Base-by-base conservation (phyloP, 2,113 vertebrate species). In the Phycodurus eques region DNA sequence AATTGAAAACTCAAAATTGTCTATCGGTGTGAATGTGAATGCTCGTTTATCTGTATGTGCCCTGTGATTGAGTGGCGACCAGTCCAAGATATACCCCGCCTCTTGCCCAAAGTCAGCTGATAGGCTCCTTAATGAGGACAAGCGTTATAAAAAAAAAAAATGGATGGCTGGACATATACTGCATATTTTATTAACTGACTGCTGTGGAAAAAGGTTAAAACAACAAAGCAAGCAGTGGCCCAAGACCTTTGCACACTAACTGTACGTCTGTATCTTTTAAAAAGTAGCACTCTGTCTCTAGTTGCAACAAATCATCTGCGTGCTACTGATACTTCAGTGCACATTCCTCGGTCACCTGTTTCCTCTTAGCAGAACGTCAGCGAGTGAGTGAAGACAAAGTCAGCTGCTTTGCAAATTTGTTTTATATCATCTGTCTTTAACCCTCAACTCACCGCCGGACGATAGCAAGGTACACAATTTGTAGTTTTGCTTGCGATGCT, bases 271-370 rank as follows among this genome's bases (percentile, higher is more conserved):
- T 54, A 44, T 63, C 27, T 70, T 70, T 42, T 33, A 31, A 78
- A 71, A 80, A 80, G 59, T 6, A 61, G 42, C 44, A 75, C 35
- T 72, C 66, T 67, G 63, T 35, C 33, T 44, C 68, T 67, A 80
- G 76, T 70, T 44, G 72, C 71, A 39, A 73, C 79, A 83, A 87
- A 86, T 86, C 43, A 80, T 79, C 73, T 76, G 70, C 71, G 75
- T 70, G 71, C 61, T 61, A 72, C 85, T 67, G 85, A 85, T 79
- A 74, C 74, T 88, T 86, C 73, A 72, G 77, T 22, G 51, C 60
- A 65, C 88, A 90, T 92, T 91, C 88, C 78, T 78, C 1, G 17
- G 80, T 91, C 89, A 91, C 88, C 87, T 92, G 90, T 88, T 92
- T 90, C 88, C 85, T 86, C 82, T 90, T 89, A 89, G 75, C 78